Evolutionary conservation across 2,113 vertebrate genomes (phyloP).

Genomic region (Lepus timidus): DNA sequence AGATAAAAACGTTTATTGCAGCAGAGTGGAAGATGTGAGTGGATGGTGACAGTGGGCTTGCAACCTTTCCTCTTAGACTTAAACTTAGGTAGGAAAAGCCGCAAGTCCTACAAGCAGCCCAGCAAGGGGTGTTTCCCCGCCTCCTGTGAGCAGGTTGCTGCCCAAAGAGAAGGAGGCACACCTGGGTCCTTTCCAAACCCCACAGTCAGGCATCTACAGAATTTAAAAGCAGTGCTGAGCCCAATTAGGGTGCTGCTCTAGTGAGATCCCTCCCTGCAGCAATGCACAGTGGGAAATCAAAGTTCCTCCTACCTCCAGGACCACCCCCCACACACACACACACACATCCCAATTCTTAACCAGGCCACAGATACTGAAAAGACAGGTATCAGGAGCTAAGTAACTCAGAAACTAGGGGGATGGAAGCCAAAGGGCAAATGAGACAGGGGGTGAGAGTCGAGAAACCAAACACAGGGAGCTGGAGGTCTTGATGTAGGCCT

Average conservation of each 20-base stretch:
- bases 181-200: not conserved
- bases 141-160: not conserved
- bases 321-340: no score
- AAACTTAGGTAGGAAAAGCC: not conserved
- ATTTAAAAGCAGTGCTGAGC: not conserved
- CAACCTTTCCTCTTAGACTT: not conserved
- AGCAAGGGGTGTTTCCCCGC: not conserved
- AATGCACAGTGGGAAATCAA: not conserved
- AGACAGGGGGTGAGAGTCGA: not conserved
- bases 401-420: not conserved
- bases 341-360: no score
- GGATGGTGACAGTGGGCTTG: not conserved
- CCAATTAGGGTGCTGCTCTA: not conserved
- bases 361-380: not conserved
- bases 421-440: not conserved
- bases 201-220: not conserved
- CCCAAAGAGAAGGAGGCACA: not conserved
- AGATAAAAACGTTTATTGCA: not conserved
- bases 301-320: not conserved
- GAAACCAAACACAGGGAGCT: not conserved
- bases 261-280: not conserved
- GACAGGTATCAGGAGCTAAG: not conserved
- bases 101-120: not conserved
- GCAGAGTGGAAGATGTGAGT: not conserved
- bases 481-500: not conserved